A percentile compares a stretch with the other conserved stretches of the same genome.
Evolutionary conservation across 2,113 vertebrate genomes (phyloP).

Genomic region (Neolamprologus toae): DNA sequence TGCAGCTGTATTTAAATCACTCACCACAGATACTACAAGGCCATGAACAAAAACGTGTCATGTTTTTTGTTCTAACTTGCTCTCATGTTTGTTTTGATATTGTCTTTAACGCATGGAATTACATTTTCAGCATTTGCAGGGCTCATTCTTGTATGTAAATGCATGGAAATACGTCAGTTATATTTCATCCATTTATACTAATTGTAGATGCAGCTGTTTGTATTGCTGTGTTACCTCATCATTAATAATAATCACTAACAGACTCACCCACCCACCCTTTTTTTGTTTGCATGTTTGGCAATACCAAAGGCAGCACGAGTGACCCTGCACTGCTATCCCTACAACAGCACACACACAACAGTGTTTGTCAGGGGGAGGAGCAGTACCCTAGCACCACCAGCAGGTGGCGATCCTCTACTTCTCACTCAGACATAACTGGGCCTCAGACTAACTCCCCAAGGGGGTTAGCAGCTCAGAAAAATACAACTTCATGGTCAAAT

Average conservation of each 20-base stretch:
- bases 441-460: neutral
- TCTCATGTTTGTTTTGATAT: neutral
- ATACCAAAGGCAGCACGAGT: slow-evolving; percentile 56
- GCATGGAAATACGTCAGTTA: neutral
- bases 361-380: neutral
- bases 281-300: slow-evolving; percentile 75
- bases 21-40: neutral
- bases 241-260: slow-evolving; percentile 25
- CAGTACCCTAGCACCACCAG: slow-evolving; percentile 5
- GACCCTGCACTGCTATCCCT: slow-evolving; percentile 14
- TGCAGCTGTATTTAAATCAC: neutral
- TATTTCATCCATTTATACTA: neutral
- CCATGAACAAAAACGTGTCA: neutral
- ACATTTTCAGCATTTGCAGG: neutral
- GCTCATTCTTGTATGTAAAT: neutral
- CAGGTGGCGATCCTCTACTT: slow-evolving; percentile 42
- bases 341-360: slow-evolving; percentile 9
- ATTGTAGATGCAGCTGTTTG: neutral
- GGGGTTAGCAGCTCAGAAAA: neutral
- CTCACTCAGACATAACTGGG: neutral
- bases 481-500: slow-evolving; percentile 32
- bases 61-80: neutral
- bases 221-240: neutral
- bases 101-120: neutral
- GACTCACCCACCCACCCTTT: slow-evolving; percentile 40